Evolutionary conservation across 1,140 invertebrate species (phyloP).

Genomic region (Philopotamus ludificatus): DNA sequence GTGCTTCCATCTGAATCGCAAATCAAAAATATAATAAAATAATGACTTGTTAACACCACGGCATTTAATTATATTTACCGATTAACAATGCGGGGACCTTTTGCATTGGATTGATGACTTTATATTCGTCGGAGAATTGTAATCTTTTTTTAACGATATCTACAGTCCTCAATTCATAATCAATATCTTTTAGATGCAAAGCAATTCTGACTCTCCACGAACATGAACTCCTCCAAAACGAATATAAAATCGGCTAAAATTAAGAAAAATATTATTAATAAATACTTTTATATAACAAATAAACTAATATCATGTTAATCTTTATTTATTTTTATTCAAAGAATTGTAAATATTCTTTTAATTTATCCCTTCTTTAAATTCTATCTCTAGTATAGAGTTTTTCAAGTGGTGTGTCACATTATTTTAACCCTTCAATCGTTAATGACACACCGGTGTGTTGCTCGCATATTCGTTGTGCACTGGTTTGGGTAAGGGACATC

Average conservation of each 20-base stretch:
- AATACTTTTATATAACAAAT: too few relatives aligned
- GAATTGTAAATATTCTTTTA: too few relatives aligned
- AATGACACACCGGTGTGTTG: too few relatives aligned
- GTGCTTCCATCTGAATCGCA: slow-evolving; percentile 49
- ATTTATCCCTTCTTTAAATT: too few relatives aligned
- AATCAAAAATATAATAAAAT: too few relatives aligned
- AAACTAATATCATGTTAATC: too few relatives aligned
- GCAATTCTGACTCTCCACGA: slow-evolving; percentile 52
- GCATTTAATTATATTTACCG: slow-evolving; percentile 44
- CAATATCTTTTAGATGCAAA: slow-evolving; percentile 46
- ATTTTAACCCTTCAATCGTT: too few relatives aligned
- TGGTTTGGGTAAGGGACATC: too few relatives aligned
- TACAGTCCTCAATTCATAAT: slow-evolving; percentile 46
- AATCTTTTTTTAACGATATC: slow-evolving; percentile 47
- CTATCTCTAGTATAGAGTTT: too few relatives aligned
- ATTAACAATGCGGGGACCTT: slow-evolving; percentile 52
- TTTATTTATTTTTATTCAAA: not conserved
- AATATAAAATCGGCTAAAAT: slow-evolving; percentile 47
- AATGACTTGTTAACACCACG: not conserved
- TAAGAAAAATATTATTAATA: too few relatives aligned
- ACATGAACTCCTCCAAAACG: slow-evolving; percentile 51
- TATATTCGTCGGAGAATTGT: slow-evolving; percentile 46
- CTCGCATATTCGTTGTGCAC: too few relatives aligned
- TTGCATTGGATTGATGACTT: slow-evolving; percentile 50
- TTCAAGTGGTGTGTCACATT: too few relatives aligned